Evolutionary conservation across 2,113 vertebrate genomes (phyloP).

Genomic region (Stictonetta naevosa): DNA sequence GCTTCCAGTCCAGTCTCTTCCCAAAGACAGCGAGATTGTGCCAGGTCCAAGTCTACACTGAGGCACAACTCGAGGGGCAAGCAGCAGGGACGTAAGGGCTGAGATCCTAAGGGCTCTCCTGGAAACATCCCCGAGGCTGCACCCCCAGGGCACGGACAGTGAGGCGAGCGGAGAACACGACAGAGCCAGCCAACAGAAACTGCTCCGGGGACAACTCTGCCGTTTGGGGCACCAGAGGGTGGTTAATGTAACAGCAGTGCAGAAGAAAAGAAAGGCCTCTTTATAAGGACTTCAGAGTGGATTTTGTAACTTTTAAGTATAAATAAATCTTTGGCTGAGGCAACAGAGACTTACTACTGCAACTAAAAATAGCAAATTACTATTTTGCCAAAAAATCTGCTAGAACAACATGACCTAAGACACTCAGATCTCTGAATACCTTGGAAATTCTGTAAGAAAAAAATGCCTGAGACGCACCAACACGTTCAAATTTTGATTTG

Average conservation of each 20-base stretch:
- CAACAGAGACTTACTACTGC: not conserved
- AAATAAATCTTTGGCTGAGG: not conserved
- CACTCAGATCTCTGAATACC: not conserved
- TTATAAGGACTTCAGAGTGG: not conserved
- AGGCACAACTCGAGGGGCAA: not conserved
- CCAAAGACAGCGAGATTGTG: accelerated
- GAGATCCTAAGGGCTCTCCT: not conserved
- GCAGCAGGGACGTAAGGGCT: not conserved
- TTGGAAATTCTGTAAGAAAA: not conserved
- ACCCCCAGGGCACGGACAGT: accelerated
- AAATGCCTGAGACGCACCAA: not conserved
- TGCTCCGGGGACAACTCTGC: not conserved
- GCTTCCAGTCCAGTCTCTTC: not conserved
- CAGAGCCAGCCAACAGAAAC: accelerated
- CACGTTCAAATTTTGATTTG: not conserved
- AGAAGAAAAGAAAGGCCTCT: not conserved
- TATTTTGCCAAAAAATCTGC: not conserved
- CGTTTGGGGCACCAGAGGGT: not conserved
- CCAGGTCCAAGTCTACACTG: not conserved
- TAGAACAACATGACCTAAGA: not conserved
- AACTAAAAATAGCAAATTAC: not conserved
- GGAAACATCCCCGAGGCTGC: accelerated
- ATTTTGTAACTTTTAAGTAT: not conserved
- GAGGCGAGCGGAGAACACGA: accelerated
- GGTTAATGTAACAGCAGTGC: accelerated